A percentile compares a stretch with the other conserved stretches of the same genome.
These are phyloP conservation scores for Pitangus sulphuratus DNA, from an alignment of 2,797 vertebrate genomes.

Conservation along the genomic window DNA sequence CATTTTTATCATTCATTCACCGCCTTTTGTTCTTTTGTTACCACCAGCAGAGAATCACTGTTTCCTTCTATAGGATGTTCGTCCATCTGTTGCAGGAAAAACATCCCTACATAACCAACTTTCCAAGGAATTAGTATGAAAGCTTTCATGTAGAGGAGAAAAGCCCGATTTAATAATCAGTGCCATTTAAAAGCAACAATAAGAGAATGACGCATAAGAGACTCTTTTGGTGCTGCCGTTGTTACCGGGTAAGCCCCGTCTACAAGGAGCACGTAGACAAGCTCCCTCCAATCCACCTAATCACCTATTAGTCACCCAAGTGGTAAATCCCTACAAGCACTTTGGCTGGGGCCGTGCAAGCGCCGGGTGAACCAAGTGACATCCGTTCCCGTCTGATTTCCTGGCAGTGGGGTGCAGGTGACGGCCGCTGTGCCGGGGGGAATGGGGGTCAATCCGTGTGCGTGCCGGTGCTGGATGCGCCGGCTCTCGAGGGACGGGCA, in stretches of 20 bases:
- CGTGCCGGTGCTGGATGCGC: background rate
- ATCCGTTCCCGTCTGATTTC: constrained; percentile 29
- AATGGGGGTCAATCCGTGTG: constrained; percentile 39
- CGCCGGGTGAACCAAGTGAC: background rate
- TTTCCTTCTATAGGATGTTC: background rate
- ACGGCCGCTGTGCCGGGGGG: constrained; percentile 34
- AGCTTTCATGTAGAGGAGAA: background rate
- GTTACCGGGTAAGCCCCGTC: background rate
- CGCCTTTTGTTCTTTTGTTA: constrained; percentile 25
- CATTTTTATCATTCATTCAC: constrained; percentile 21
- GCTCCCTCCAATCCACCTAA: background rate
- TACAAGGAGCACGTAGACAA: background rate
- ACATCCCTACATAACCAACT: background rate
- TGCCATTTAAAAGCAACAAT: background rate
- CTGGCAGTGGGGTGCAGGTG: constrained; percentile 25
- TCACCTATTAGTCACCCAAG: constrained; percentile 16
- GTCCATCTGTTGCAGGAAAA: background rate
- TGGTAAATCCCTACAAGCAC: constrained; percentile 27
- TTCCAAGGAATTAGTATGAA: background rate
- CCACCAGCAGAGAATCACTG: background rate
- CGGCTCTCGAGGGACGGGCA: constrained; percentile 13
- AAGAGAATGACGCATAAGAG: background rate
- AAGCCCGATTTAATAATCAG: background rate
- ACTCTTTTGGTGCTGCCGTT: background rate
- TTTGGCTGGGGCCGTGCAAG: background rate